Evolutionary conservation across 2,888 invertebrate genomes (phyloP).

Genomic region (Zhuqinia jingwanae): DNA sequence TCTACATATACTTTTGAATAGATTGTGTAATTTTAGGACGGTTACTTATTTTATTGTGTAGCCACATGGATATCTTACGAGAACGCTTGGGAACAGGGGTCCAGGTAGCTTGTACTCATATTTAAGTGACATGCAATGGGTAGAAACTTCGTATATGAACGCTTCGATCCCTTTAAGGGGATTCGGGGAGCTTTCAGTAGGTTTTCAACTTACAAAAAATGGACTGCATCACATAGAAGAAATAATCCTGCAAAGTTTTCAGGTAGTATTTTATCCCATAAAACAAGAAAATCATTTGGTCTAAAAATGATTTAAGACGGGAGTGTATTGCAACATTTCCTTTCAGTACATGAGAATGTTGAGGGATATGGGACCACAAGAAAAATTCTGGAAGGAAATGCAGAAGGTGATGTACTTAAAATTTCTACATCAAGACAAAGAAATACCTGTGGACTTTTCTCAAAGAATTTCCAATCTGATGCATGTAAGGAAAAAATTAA

Average conservation of each 20-base stretch:
- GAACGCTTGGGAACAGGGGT: slow-evolving; percentile 64
- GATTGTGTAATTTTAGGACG: not conserved
- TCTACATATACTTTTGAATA: not conserved
- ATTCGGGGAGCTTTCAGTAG: slow-evolving; percentile 93
- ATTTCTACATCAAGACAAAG: slow-evolving; percentile 93
- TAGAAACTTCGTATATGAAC: slow-evolving; percentile 43
- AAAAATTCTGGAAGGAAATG: slow-evolving; percentile 96
- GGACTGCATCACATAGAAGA: slow-evolving; percentile 94
- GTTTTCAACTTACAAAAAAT: slow-evolving; percentile 94
- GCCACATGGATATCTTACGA: slow-evolving; percentile 64
- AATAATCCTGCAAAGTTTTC: slow-evolving; percentile 90
- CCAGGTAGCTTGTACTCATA: slow-evolving; percentile 69
- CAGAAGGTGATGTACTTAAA: slow-evolving; percentile 89
- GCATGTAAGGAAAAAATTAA: slow-evolving; percentile 36
- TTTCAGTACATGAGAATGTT: slow-evolving; percentile 92
- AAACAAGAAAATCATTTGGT: not conserved
- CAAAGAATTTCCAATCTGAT: slow-evolving; percentile 55
- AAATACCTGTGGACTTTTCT: slow-evolving; percentile 87
- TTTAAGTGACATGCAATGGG: slow-evolving; percentile 65
- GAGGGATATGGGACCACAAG: slow-evolving; percentile 87
- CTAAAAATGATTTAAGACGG: not conserved
- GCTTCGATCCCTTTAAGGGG: slow-evolving; percentile 85
- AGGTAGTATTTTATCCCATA: slow-evolving; percentile 82
- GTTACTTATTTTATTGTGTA: not conserved
- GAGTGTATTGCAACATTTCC: slow-evolving; percentile 43